Evolutionary conservation across 2,797 vertebrate species (phyloP), one percentile per base, ranked within the genome.

Genomic region (Micrastur ruficollis): DNA sequence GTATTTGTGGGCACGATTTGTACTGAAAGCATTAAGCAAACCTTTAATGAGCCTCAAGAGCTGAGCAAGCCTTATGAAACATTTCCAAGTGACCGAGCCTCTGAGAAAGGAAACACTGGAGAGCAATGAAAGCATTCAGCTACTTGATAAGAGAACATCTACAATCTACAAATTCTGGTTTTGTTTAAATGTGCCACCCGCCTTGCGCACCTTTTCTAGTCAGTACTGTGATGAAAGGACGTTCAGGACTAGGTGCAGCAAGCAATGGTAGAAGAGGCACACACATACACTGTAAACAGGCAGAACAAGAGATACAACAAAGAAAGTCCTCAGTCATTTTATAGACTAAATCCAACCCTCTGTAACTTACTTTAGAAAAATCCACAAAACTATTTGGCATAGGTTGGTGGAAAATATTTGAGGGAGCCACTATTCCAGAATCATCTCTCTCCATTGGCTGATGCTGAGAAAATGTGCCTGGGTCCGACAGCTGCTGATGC

Each of bases 391-490:
- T 99, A 98, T 98, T 99, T 98, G 99, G 98, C 98, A 99, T 98
- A 88, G 99, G 98, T 98, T 99, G 99, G 98, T 99, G 99, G 97
- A 99, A 99, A 98, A 99, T 99, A 97, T 99, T 99, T 11, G 99
- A 99, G 62, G 99, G 99, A 97, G 99, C 99, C 96, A 99, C 98
- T 65, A 99, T 99, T 98, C 99, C 99, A 26, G 99, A 99, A 98
- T 99, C 99, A 84, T 99, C 99, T 98, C 99, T 99, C 97, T 99
- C 99, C 99, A 99, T 99, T 42, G 99, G 99, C 96, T 99, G 99
- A 98, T 99, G 99, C 97, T 99, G 99, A 90, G 99, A 99, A 98
- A 99, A 99, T 11, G 99, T 98, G 6, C 99, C 99, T 13, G 99
- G 99, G 93, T 99, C 99, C 1, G 99, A 99, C 89, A 99, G 97